Conservation (phyloP, 2,797 vertebrate genomes). For the Dendrocincla fuliginosa region DNA sequence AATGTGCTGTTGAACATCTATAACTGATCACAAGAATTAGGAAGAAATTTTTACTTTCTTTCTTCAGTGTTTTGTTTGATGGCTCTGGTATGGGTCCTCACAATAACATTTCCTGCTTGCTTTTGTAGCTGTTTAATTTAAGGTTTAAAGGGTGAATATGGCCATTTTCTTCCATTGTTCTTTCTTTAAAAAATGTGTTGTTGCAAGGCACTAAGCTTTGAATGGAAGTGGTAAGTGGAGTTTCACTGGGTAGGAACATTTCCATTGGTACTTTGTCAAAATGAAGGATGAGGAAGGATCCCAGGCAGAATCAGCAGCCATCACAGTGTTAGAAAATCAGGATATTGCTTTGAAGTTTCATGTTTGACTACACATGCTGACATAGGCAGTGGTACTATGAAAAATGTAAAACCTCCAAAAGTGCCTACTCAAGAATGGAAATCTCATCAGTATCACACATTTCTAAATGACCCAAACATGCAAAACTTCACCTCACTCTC, state of each 20-base stretch:
- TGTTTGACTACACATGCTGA: background rate
- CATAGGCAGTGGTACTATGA: background rate
- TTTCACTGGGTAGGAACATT: accelerated
- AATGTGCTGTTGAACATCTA: background rate
- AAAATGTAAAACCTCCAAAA: background rate
- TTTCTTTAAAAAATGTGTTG: background rate
- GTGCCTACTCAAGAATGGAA: background rate
- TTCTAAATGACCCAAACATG: background rate
- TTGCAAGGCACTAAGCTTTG: background rate
- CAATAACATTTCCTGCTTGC: background rate
- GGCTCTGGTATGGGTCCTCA: accelerated
- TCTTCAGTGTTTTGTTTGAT: background rate
- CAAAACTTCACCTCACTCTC: background rate
- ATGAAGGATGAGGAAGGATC: background rate
- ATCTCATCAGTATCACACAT: background rate
- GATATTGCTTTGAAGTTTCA: background rate
- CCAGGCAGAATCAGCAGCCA: background rate
- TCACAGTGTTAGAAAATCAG: background rate
- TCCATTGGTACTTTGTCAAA: background rate
- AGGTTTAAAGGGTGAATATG: background rate
- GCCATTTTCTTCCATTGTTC: background rate
- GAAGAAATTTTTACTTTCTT: background rate
- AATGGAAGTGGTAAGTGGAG: background rate
- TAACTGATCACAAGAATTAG: background rate
- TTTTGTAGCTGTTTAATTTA: background rate